Percentiles rank a stretch among this genome's conserved stretches.
Evolutionary conservation across 2,113 vertebrate genomes (phyloP).

Genomic region (Microtus pennsylvanicus): DNA sequence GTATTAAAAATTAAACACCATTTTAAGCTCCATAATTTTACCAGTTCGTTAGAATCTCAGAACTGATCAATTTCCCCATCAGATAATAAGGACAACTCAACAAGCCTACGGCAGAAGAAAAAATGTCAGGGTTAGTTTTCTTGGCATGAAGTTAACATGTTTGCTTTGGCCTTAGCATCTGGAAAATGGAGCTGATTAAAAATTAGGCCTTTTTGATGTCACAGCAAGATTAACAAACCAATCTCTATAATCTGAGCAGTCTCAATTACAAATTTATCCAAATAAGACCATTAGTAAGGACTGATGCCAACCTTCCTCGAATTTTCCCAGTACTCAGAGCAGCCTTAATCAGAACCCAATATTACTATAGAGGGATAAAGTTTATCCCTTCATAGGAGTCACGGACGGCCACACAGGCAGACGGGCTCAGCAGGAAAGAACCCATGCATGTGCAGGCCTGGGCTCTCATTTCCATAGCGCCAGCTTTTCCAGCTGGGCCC

Average conservation of each 20-base stretch:
- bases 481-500: neutral
- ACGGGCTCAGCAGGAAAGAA: rapidly evolving
- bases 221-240: neutral
- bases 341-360: neutral
- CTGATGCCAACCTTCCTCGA: neutral
- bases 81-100: neutral
- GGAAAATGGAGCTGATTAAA: neutral
- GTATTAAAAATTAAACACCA: neutral
- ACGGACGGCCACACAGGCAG: rapidly evolving
- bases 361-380: neutral
- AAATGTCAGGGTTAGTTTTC: neutral
- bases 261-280: neutral
- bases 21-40: constrained; percentile 7
- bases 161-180: neutral
- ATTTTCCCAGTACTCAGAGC: neutral
- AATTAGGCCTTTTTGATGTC: neutral
- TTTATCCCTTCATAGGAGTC: neutral
- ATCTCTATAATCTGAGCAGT: neutral
- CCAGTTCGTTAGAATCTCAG: neutral
- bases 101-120: neutral
- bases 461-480: neutral
- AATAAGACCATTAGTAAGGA: neutral
- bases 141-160: neutral
- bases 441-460: rapidly evolving
- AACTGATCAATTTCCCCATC: neutral